Conservation (phyloP, 2,113 vertebrate species). For the Larimichthys crocea region DNA sequence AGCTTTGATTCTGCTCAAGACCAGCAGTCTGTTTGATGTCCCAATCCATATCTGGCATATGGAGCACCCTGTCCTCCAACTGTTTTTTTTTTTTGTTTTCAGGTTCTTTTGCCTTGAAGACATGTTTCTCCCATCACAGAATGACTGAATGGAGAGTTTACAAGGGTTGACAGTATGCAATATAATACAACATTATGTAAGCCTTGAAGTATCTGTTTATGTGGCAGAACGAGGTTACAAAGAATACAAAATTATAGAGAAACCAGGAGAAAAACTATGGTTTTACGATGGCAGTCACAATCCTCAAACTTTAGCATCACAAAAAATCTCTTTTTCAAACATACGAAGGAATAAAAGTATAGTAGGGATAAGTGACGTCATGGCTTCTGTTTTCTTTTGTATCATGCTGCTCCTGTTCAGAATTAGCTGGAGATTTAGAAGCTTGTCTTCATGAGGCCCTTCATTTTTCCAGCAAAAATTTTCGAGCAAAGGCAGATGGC, state of each 20-base stretch:
- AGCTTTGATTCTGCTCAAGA: constrained; percentile 57
- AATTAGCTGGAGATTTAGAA: constrained; percentile 29
- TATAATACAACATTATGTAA: constrained; percentile 9
- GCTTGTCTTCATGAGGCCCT: not conserved
- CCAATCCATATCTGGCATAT: constrained; percentile 42
- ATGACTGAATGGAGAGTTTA: not conserved
- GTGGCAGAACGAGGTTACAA: not conserved
- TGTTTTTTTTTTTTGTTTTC: constrained; percentile 7
- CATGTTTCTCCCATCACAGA: constrained; percentile 10
- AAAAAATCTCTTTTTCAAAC: not conserved
- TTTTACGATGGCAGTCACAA: not conserved
- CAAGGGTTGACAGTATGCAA: not conserved
- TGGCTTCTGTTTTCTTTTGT: not conserved
- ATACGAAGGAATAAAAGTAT: not conserved
- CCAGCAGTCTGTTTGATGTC: constrained; percentile 51
- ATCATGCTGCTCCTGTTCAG: constrained; percentile 10
- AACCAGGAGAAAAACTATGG: not conserved
- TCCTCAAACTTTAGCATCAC: not conserved
- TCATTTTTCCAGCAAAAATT: constrained; percentile 23
- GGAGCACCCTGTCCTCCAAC: constrained; percentile 28
- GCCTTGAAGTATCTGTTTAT: not conserved
- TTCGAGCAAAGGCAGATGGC: constrained; percentile 23
- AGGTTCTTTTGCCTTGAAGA: constrained; percentile 12
- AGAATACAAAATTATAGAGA: not conserved
- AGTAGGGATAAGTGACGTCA: not conserved